A percentile compares a stretch with the other conserved stretches of the same genome.
phyloP scores from a whole-genome alignment of 2,888 invertebrate species.

The Drosophila kanekoi region DNA sequence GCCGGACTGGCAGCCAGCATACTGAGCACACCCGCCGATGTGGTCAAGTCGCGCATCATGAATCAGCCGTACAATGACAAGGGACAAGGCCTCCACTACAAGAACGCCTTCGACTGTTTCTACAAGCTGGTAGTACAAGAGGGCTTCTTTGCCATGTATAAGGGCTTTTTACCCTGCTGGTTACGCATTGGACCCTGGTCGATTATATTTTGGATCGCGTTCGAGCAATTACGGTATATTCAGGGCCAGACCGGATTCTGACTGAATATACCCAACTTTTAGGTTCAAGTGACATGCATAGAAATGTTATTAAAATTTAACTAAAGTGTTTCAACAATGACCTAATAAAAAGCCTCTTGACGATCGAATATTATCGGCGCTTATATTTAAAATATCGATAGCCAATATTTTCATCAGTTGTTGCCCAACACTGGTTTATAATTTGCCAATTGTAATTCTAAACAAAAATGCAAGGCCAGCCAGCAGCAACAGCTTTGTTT shows the following conservation, averaged over 20 bases:
- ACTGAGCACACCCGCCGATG: slow-evolving; percentile 33
- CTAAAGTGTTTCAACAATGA: too few species aligned
- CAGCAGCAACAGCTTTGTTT: slow-evolving; percentile 15
- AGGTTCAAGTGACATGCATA: too few species aligned
- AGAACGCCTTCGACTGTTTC: slow-evolving; percentile 24
- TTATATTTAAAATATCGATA: too few species aligned
- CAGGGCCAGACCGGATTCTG: slow-evolving; percentile 20
- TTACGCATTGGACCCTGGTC: slow-evolving; percentile 33
- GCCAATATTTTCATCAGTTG: background rate
- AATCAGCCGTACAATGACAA: slow-evolving; percentile 21
- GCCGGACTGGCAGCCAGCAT: slow-evolving; percentile 29
- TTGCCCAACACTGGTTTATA: background rate
- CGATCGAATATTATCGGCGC: too few species aligned
- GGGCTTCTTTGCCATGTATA: slow-evolving; percentile 21
- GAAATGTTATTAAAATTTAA: background rate
- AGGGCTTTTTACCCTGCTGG: slow-evolving; percentile 37
- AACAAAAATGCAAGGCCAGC: slow-evolving; percentile 30
- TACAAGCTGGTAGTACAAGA: slow-evolving; percentile 27
- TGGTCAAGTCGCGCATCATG: slow-evolving; percentile 33
- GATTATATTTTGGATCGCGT: slow-evolving; percentile 29
- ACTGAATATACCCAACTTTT: background rate
- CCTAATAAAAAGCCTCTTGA: too few species aligned
- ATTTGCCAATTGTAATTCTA: slow-evolving; percentile 13
- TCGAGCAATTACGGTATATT: slow-evolving; percentile 20
- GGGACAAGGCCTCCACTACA: slow-evolving; percentile 23